Evolutionary conservation across 2,113 vertebrate genomes (phyloP), one percentile per base, ranked within the genome.

Genomic region (Muntiacus muntjak): DNA sequence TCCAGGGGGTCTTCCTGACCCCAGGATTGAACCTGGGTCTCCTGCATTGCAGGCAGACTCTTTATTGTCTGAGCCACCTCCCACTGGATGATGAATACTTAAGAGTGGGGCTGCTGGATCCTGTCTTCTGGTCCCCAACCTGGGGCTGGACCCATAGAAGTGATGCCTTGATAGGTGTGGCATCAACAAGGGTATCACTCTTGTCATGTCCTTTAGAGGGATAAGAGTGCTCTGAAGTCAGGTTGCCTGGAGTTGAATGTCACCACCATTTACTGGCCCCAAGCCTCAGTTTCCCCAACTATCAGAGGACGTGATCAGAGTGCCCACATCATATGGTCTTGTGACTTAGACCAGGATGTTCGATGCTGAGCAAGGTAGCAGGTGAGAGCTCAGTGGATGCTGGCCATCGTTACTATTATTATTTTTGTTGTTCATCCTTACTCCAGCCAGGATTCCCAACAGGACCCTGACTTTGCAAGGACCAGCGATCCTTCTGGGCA

Each of bases 211-310:
- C 33, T 79, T 6, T 19, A 14, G 28, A 6, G 36, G 52, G 16
- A 21, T 13, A 43, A 47, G 50, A 40, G 26, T 28, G 30, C 8
- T 84, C 19, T 81, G 52, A 58, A 12, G 54, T 47, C 67, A 52
- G 84, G 64, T 54, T 89, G 45, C 25, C 58, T 58, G 60, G 81
- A 81, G 28, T 19, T 85, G 94, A 76, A 85, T 28, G 45, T 28
- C 2, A 9, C 67, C 25, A 11, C 45, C 4, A n/a, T 13, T 36
- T 21, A 28, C 45, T 15, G 40, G 57, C 6, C 14, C 19, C 3
- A 21, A 88, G 55, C 64, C 86, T 96, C 91, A 55, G 88, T 95
- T 85, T 97, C 43, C 96, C 74, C 78, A 26, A 16, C 13, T 45
- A 50, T 45, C 10, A 21, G 5, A 3, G 0, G 2, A 16, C 11